phyloP scores from a whole-genome alignment of 2,797 vertebrate species.

The Melopsittacus undulatus region DNA sequence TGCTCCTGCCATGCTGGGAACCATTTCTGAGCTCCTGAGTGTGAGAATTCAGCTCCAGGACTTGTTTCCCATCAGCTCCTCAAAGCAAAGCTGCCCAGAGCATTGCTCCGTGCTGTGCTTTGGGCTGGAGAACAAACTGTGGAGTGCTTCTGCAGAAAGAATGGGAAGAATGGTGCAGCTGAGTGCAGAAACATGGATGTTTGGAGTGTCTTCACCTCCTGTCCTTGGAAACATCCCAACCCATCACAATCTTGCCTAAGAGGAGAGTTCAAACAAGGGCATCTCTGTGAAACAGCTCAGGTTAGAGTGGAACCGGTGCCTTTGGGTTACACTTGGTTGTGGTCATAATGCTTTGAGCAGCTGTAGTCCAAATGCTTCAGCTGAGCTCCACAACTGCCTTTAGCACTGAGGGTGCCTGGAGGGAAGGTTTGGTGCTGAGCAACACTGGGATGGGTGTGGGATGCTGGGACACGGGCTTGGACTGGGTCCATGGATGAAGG shows the following conservation, averaged over 20 bases:
- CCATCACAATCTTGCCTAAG: not conserved
- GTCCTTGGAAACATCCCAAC: not conserved
- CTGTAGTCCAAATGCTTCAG: not conserved
- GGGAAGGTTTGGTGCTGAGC: not conserved
- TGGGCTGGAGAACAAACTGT: not conserved
- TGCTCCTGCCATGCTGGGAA: not conserved
- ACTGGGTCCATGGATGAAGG: accelerated
- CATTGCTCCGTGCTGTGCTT: not conserved
- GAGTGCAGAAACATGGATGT: constrained; percentile 25
- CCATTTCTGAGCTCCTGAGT: not conserved
- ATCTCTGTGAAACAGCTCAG: not conserved
- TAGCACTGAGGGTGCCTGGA: not conserved
- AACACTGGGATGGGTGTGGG: not conserved
- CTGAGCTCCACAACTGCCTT: not conserved
- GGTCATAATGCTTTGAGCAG: not conserved
- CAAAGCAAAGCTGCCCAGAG: not conserved
- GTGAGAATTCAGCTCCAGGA: not conserved
- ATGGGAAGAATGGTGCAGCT: constrained; percentile 36
- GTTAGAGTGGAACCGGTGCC: not conserved
- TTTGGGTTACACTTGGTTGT: not conserved
- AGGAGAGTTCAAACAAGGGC: constrained; percentile 17
- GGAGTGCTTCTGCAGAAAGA: constrained; percentile 1
- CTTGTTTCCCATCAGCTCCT: not conserved
- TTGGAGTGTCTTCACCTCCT: not conserved
- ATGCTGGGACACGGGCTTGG: not conserved